Percentiles rank a stretch among this genome's conserved stretches.
These are phyloP conservation scores for Hormaphis cornu DNA, from an alignment of 1,140 invertebrate species.

Conservation along the genomic window DNA sequence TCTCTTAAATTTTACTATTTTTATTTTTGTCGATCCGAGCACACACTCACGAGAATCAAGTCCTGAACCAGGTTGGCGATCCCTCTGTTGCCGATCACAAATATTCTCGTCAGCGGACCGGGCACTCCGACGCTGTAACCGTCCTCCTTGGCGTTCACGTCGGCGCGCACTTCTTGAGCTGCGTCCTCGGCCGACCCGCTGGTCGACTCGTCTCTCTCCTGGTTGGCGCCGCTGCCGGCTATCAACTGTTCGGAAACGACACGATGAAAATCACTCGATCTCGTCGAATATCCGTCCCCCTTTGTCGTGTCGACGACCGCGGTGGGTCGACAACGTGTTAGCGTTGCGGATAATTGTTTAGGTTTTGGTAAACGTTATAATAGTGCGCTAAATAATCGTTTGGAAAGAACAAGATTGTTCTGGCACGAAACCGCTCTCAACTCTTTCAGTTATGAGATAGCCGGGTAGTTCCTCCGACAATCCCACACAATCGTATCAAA, in stretches of 20 bases:
- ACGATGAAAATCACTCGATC: background rate
- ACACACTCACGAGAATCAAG: constrained; percentile 63
- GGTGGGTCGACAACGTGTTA: too few relatives aligned
- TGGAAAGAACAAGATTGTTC: too few relatives aligned
- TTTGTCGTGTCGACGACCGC: too few relatives aligned
- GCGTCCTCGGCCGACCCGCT: constrained; percentile 22
- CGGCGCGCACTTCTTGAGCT: constrained; percentile 47
- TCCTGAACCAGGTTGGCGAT: constrained; percentile 75
- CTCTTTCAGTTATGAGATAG: background rate
- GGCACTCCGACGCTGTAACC: constrained; percentile 65
- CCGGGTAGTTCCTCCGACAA: too few relatives aligned
- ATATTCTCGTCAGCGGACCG: constrained; percentile 70
- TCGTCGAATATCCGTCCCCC: too few relatives aligned
- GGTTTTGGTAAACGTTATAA: too few relatives aligned
- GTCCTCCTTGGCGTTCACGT: constrained; percentile 48
- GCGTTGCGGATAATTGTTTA: too few relatives aligned
- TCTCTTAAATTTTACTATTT: too few relatives aligned
- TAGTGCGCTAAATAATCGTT: too few relatives aligned
- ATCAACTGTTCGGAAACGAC: constrained; percentile 53
- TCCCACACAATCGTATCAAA: too few relatives aligned
- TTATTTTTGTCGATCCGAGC: background rate
- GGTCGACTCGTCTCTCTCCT: constrained; percentile 46
- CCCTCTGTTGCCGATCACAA: constrained; percentile 72
- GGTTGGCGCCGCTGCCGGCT: constrained; percentile 52
- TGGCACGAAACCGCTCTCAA: background rate